phyloP scores from a whole-genome alignment of 2,888 invertebrate species.

The Meghimatium bilineatum region DNA sequence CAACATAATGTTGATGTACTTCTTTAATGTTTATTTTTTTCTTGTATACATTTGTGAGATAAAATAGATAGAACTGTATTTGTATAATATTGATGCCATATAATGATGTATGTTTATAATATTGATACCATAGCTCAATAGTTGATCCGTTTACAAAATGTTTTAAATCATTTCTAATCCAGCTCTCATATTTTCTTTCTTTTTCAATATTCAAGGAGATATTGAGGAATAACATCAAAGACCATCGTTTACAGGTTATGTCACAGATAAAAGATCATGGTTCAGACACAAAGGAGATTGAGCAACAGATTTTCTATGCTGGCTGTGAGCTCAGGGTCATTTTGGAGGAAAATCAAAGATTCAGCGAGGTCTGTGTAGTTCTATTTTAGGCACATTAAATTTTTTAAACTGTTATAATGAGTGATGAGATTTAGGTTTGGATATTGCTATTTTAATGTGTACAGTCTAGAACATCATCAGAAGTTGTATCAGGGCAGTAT shows the following conservation, averaged over 20 bases:
- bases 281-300: constrained; percentile 63
- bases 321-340: constrained; percentile 71
- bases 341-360: constrained; percentile 69
- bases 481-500: too few species aligned
- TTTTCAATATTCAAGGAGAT: constrained; percentile 52
- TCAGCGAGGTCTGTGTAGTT: constrained; percentile 59
- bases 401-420: too few species aligned
- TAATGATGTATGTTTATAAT: too few species aligned
- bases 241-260: constrained; percentile 60
- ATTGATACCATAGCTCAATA: background rate
- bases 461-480: too few species aligned
- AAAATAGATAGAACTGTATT: too few species aligned
- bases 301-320: constrained; percentile 66
- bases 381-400: background rate
- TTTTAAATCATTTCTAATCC: background rate
- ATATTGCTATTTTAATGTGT: background rate
- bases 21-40: too few species aligned
- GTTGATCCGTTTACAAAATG: background rate
- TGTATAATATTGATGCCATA: too few species aligned
- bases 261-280: constrained; percentile 67
- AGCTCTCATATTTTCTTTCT: background rate
- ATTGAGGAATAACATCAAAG: constrained; percentile 61
- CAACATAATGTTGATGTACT: too few species aligned
- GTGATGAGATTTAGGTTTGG: background rate
- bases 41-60: too few species aligned